These are phyloP conservation scores for Crax fasciolata DNA, from an alignment of 2,797 vertebrate genomes.

Conservation along the genomic window DNA sequence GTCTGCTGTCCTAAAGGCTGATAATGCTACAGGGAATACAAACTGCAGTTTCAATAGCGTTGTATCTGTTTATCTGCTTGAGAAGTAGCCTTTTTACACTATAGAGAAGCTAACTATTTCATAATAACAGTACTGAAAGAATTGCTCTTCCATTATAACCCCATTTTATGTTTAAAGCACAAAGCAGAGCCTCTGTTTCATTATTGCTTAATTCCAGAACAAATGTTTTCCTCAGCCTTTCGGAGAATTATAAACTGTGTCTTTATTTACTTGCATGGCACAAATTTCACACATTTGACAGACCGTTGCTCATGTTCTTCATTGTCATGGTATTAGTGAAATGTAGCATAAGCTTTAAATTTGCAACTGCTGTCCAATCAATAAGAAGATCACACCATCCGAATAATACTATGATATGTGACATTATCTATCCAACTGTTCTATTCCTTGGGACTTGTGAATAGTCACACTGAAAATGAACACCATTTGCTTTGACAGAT, in stretches of 20 bases:
- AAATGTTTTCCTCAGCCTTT: slow-evolving; percentile 74
- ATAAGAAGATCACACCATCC: slow-evolving; percentile 50
- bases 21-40: neutral
- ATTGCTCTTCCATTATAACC: slow-evolving; percentile 30
- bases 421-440: slow-evolving; percentile 65
- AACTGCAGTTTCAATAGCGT: neutral
- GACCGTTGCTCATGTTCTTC: slow-evolving; percentile 76
- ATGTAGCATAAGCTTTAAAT: slow-evolving; percentile 78
- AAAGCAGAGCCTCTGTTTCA: slow-evolving; percentile 64
- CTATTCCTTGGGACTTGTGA: slow-evolving; percentile 64
- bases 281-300: slow-evolving; percentile 76
- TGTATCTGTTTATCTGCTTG: neutral
- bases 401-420: slow-evolving; percentile 59
- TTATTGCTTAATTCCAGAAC: slow-evolving; percentile 77
- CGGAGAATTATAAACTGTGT: slow-evolving; percentile 73
- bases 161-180: slow-evolving; percentile 8
- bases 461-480: slow-evolving; percentile 74
- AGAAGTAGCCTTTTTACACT: slow-evolving; percentile 2
- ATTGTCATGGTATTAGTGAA: slow-evolving; percentile 80
- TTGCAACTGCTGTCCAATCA: slow-evolving; percentile 64
- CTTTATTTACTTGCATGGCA: slow-evolving; percentile 79
- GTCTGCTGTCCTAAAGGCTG: neutral
- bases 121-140: slow-evolving; percentile 30
- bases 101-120: slow-evolving; percentile 17
- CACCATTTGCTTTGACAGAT: slow-evolving; percentile 64